Conservation (phyloP, 2,797 vertebrate species). For the Acanthis flammea region DNA sequence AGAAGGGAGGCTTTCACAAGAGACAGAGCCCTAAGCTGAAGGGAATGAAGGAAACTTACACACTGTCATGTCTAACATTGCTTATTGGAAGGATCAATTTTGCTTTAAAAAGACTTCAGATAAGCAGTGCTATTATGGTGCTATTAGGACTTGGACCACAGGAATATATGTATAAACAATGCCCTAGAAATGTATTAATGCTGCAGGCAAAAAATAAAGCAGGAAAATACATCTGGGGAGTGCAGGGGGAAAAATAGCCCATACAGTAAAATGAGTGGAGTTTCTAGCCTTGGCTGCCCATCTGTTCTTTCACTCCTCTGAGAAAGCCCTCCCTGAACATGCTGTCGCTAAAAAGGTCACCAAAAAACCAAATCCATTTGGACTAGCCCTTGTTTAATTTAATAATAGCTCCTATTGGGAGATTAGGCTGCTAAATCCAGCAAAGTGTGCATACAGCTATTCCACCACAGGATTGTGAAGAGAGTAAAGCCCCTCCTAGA, state of each 20-base stretch:
- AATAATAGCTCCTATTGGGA: neutral
- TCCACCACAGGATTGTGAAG: neutral
- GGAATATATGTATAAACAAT: neutral
- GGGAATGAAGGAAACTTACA: neutral
- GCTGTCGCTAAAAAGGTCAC: constrained; percentile 7
- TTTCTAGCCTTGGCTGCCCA: neutral
- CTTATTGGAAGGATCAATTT: neutral
- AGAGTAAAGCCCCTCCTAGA: neutral
- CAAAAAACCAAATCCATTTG: neutral
- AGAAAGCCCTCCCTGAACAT: neutral
- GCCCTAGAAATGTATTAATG: neutral
- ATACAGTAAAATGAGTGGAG: neutral
- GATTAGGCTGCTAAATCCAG: neutral
- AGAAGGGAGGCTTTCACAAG: neutral
- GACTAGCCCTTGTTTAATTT: neutral
- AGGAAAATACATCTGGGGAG: neutral
- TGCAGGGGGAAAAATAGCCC: neutral
- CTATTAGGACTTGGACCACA: neutral
- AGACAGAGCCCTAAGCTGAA: neutral
- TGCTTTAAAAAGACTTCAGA: neutral
- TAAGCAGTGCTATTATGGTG: neutral
- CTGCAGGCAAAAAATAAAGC: neutral
- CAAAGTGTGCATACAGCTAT: neutral
- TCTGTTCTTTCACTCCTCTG: constrained; percentile 25
- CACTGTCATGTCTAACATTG: accelerated